Conservation (phyloP, 2,888 invertebrate species). For the Antheraea assamensis region DNA sequence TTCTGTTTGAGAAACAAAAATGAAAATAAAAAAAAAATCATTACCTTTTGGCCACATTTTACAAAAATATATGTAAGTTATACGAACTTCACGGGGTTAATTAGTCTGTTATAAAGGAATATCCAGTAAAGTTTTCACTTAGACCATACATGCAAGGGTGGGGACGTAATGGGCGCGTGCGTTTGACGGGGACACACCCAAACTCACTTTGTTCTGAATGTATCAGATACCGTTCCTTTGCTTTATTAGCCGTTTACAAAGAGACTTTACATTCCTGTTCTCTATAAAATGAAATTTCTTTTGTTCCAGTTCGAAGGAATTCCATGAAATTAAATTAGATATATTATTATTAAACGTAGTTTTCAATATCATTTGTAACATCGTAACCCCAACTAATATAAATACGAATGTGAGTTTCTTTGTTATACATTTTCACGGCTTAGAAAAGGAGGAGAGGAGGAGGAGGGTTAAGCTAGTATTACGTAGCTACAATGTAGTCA, state of each 20-base stretch:
- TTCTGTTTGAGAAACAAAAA: no score
- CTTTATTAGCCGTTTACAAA: constrained; percentile 13
- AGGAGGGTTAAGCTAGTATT: no score
- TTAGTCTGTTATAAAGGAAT: no score
- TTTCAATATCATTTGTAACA: neutral
- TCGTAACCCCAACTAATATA: neutral
- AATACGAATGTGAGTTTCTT: no score
- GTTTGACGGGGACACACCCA: constrained; percentile 69
- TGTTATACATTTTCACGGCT: no score
- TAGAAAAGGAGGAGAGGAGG: no score
- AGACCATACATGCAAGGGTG: constrained; percentile 9
- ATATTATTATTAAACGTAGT: neutral
- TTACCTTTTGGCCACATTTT: no score
- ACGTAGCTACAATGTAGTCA: no score
- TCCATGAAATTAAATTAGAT: no score
- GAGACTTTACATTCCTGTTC: neutral
- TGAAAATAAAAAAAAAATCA: no score
- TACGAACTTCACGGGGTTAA: no score
- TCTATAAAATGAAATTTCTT: neutral
- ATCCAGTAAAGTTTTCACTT: neutral
- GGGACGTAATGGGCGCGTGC: constrained; percentile 65
- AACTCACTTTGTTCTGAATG: constrained; percentile 61
- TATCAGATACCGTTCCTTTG: constrained; percentile 54
- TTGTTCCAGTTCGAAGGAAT: neutral
- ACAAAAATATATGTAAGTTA: no score